Conservation (phyloP, 2,888 invertebrate species). For the Tineola bisselliella region DNA sequence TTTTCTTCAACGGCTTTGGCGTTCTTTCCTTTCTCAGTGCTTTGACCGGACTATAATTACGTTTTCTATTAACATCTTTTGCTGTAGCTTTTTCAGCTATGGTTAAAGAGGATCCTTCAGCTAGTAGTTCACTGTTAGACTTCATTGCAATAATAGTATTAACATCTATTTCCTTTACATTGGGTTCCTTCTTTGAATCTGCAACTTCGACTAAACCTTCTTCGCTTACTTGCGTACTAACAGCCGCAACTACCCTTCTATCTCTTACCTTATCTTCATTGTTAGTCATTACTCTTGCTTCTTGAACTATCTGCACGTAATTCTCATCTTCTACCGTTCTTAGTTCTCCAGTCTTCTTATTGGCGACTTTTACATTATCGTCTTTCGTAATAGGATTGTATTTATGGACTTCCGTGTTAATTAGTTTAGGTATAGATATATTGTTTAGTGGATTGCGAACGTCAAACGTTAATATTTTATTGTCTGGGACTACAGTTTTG, state of each 20-base stretch:
- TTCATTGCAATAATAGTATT: slow-evolving; percentile 51
- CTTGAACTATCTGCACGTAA: not conserved
- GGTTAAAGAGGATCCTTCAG: slow-evolving; percentile 40
- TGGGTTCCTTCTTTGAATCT: slow-evolving; percentile 4
- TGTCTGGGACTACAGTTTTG: not conserved
- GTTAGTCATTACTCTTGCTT: not conserved
- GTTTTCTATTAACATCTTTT: slow-evolving; percentile 24
- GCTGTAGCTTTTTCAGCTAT: slow-evolving; percentile 30
- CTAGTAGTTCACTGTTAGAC: slow-evolving; percentile 30
- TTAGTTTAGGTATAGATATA: slow-evolving; percentile 27
- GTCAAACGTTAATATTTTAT: slow-evolving; percentile 37
- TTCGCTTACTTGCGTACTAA: no score
- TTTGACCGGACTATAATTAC: slow-evolving; percentile 30
- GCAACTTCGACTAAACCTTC: not conserved
- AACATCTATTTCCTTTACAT: slow-evolving; percentile 30
- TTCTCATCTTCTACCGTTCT: not conserved
- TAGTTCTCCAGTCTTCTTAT: not conserved
- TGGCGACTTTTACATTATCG: not conserved
- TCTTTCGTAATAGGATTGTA: slow-evolving; percentile 29
- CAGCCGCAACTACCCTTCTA: not conserved
- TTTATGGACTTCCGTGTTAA: slow-evolving; percentile 27
- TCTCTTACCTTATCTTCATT: not conserved
- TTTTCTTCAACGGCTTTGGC: slow-evolving; percentile 40
- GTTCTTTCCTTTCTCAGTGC: slow-evolving; percentile 26
- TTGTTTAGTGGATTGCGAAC: slow-evolving; percentile 49